Evolutionary conservation across 2,113 vertebrate genomes (phyloP).

Genomic region (Bufo gargarizans): DNA sequence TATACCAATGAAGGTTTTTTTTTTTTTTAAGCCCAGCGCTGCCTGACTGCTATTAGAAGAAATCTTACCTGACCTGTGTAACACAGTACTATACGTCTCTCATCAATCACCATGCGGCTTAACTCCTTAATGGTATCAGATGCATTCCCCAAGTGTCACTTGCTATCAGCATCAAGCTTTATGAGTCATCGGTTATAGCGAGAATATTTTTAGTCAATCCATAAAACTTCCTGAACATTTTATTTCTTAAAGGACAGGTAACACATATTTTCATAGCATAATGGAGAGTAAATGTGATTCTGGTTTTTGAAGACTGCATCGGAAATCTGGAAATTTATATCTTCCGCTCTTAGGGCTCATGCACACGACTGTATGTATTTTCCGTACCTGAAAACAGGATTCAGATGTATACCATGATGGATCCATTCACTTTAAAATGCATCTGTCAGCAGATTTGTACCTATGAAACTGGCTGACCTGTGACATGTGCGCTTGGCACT

Average conservation of each 20-base stretch:
- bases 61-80: slow-evolving; percentile 31
- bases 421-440: no score
- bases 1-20: slow-evolving; percentile 25
- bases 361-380: not conserved
- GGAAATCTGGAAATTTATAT: not conserved
- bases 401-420: no score
- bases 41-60: slow-evolving; percentile 43
- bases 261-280: not conserved
- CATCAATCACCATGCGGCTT: slow-evolving; percentile 10
- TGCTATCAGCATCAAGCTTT: slow-evolving; percentile 6
- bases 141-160: not conserved
- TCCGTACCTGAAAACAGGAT: no score
- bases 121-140: slow-evolving; percentile 25
- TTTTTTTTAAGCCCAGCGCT: not conserved
- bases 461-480: no score
- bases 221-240: not conserved
- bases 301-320: not conserved
- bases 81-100: slow-evolving; percentile 9
- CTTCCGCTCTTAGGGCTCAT: not conserved
- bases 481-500: no score
- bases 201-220: slow-evolving; percentile 10
- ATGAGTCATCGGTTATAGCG: not conserved
- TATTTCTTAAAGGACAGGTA: not conserved
- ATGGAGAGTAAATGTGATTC: not conserved
- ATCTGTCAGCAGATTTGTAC: no score